These are phyloP conservation scores for Stratiomys singularior DNA, from an alignment of 2,888 invertebrate genomes.

Conservation along the genomic window DNA sequence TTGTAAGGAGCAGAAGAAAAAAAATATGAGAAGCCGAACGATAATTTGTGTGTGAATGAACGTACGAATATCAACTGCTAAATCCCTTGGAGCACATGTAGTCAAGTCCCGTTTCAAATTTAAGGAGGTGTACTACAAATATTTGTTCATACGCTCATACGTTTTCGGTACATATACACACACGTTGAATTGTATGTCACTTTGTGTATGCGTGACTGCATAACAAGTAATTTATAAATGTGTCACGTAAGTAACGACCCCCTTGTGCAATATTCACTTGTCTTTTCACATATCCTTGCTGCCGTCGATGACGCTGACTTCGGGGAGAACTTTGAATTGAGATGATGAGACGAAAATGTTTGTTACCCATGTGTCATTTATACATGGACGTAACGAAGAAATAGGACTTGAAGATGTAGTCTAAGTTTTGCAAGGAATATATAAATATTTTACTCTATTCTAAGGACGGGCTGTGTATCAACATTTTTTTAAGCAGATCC, in stretches of 20 bases:
- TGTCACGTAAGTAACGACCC: slow-evolving; percentile 56
- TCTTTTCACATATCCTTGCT: slow-evolving; percentile 28
- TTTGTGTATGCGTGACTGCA: slow-evolving; percentile 50
- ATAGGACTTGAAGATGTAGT: background rate
- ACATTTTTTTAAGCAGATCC: background rate
- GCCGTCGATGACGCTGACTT: background rate
- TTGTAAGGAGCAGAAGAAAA: background rate
- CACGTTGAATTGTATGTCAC: background rate
- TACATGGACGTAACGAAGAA: background rate
- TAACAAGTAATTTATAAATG: slow-evolving; percentile 55
- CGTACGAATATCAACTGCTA: background rate
- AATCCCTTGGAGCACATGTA: background rate
- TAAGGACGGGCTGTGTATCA: background rate
- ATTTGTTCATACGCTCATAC: slow-evolving; percentile 1
- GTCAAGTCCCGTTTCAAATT: background rate
- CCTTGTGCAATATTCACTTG: slow-evolving; percentile 54
- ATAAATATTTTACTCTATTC: background rate
- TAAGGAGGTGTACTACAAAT: slow-evolving; percentile 24
- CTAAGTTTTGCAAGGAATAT: slow-evolving; percentile 3
- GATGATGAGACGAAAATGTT: slow-evolving; percentile 24
- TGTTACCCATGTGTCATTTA: slow-evolving; percentile 50
- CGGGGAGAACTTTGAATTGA: background rate
- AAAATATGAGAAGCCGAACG: background rate
- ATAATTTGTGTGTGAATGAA: slow-evolving; percentile 47
- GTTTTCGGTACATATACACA: background rate